Percentiles rank a stretch among this genome's conserved stretches.
These are phyloP conservation scores for Pomatorhinus ruficollis DNA, from an alignment of 2,113 vertebrate genomes.

Conservation along the genomic window DNA sequence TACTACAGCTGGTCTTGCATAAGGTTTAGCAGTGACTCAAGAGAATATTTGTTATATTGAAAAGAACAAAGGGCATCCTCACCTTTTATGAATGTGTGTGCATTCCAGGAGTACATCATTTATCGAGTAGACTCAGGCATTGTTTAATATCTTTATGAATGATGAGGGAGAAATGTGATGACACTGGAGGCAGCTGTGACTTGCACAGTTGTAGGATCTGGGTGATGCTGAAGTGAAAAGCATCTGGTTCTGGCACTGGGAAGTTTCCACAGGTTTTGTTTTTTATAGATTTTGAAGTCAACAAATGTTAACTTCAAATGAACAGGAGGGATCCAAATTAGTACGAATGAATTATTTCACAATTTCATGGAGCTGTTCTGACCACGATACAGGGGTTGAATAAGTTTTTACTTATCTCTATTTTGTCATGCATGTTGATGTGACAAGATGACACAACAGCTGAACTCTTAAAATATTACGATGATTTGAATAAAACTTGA, in stretches of 20 bases:
- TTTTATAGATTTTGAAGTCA: background rate
- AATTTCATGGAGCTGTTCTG: background rate
- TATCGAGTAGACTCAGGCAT: background rate
- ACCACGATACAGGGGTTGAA: background rate
- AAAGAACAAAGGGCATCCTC: background rate
- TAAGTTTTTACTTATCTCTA: background rate
- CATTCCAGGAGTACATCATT: background rate
- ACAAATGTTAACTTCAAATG: background rate
- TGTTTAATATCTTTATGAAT: background rate
- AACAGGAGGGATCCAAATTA: background rate
- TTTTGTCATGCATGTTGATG: slow-evolving; percentile 1
- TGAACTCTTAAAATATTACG: slow-evolving; percentile 16
- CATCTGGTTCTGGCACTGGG: background rate
- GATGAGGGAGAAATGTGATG: background rate
- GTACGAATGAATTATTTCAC: background rate
- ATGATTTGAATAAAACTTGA: background rate
- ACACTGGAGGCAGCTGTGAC: background rate
- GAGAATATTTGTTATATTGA: background rate
- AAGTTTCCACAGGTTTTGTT: background rate
- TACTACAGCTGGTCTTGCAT: background rate
- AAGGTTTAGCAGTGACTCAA: background rate
- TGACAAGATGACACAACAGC: background rate
- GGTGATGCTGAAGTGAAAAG: background rate
- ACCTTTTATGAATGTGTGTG: background rate
- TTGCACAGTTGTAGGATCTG: background rate